These are phyloP conservation scores for Acanthopagrus latus DNA, from an alignment of 2,797 vertebrate genomes.

Conservation along the genomic window DNA sequence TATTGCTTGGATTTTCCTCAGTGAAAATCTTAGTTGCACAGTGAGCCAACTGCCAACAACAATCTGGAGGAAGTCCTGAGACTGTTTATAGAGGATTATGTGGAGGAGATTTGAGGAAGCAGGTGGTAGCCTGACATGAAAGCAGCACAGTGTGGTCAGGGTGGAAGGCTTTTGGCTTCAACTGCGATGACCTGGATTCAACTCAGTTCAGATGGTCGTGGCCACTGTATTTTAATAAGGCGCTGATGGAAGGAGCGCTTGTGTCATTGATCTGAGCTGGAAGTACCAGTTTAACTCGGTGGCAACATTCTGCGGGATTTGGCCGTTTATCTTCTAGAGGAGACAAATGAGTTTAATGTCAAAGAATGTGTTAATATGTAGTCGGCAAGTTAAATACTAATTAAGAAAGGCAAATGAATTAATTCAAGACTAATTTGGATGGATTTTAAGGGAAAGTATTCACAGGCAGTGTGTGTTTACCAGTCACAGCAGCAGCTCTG, in stretches of 20 bases:
- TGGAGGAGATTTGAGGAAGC: conserved; percentile 9
- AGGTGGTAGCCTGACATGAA: conserved; percentile 21
- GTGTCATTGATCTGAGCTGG: background rate
- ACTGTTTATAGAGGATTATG: conserved; percentile 41
- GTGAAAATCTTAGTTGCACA: conserved; percentile 26
- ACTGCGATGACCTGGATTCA: background rate
- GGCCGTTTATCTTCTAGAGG: background rate
- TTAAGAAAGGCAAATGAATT: conserved; percentile 19
- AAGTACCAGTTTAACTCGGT: background rate
- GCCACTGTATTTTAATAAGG: background rate
- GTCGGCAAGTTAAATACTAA: conserved; percentile 15
- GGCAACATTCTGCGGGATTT: background rate
- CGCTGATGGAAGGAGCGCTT: background rate
- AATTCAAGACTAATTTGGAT: conserved; percentile 31
- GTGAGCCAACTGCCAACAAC: conserved; percentile 21
- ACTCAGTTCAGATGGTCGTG: background rate
- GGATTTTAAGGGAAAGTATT: conserved; percentile 18
- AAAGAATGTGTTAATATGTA: background rate
- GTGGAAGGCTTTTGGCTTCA: conserved; percentile 1
- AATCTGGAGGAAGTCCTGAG: conserved; percentile 26
- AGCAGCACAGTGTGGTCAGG: background rate
- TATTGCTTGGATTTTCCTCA: conserved; percentile 39
- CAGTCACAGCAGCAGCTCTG: conserved; percentile 9
- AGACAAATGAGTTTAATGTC: background rate
- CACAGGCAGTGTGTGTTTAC: background rate